Percentiles rank a stretch among this genome's conserved stretches.
Conservation (phyloP, 2,113 vertebrate species). For the Loxodonta africana region DNA sequence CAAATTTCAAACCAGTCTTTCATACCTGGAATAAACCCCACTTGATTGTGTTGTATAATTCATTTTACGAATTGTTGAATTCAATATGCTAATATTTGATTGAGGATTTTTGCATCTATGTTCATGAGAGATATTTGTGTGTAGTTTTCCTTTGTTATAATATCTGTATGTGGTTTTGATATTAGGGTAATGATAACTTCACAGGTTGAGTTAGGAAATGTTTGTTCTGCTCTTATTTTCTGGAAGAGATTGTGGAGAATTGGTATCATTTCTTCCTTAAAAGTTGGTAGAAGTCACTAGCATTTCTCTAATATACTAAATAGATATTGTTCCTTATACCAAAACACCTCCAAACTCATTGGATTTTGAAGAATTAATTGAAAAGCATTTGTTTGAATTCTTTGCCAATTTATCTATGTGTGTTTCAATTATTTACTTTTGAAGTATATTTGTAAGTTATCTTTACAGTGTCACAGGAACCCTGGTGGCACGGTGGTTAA, state of each 20-base stretch:
- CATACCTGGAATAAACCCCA: neutral
- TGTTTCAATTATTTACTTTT: neutral
- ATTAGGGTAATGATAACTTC: too few species aligned
- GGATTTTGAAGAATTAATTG: neutral
- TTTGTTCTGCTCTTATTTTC: neutral
- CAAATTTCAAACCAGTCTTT: neutral
- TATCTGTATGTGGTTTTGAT: neutral
- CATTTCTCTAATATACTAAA: neutral
- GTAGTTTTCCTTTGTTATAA: neutral
- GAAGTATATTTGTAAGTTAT: neutral
- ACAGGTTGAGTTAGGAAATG: neutral
- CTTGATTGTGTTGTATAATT: neutral
- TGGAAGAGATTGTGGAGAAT: neutral
- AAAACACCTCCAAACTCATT: neutral
- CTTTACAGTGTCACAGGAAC: neutral
- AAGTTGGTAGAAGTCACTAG: neutral
- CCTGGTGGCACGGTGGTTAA: too few species aligned
- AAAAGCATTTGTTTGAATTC: neutral
- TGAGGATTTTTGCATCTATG: neutral
- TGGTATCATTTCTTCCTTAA: neutral
- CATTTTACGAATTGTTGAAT: neutral
- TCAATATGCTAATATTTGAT: neutral
- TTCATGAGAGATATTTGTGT: neutral
- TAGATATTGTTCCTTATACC: neutral
- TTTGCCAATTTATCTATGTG: neutral